phyloP scores from a whole-genome alignment of 2,797 vertebrate genomes.

The Lithobates sylvaticus region DNA sequence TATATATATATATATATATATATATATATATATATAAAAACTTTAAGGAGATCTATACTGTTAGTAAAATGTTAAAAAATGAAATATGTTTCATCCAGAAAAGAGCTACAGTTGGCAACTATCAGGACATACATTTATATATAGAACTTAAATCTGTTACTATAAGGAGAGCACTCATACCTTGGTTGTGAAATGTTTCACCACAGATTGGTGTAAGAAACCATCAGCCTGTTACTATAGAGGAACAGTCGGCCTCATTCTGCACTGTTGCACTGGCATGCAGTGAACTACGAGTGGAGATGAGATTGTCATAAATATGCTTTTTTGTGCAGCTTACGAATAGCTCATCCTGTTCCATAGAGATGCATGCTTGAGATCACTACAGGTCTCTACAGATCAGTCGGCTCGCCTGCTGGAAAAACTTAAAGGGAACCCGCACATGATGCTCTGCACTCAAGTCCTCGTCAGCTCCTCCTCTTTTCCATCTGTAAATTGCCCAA shows the following conservation, averaged over 20 bases:
- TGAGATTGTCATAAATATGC: neutral
- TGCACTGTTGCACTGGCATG: neutral
- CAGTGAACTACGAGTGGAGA: neutral
- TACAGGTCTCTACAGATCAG: conserved; percentile 1
- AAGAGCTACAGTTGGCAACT: too few species aligned
- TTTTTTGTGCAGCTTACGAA: neutral
- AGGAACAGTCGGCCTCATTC: neutral
- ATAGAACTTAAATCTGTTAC: neutral
- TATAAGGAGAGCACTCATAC: conserved; percentile 17
- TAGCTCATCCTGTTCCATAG: conserved; percentile 1
- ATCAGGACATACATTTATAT: neutral
- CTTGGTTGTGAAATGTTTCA: conserved; percentile 15
- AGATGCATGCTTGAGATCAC: neutral
- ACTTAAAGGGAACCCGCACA: conserved; percentile 49
- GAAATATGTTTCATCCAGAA: too few species aligned
- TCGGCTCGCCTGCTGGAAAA: conserved; percentile 17
- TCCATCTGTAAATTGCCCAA: conserved; percentile 65
- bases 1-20: too few species aligned
- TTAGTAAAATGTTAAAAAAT: too few species aligned
- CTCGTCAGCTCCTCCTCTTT: conserved; percentile 63
- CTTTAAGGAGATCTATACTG: too few species aligned
- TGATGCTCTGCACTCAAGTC: too few species aligned
- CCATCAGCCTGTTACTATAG: conserved; percentile 7
- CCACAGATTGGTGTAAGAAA: conserved; percentile 5
- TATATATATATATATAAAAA: too few species aligned